These are phyloP conservation scores for Zoanthus sociatus DNA, from an alignment of 92 coral and sea anemone species.

Conservation along the genomic window DNA sequence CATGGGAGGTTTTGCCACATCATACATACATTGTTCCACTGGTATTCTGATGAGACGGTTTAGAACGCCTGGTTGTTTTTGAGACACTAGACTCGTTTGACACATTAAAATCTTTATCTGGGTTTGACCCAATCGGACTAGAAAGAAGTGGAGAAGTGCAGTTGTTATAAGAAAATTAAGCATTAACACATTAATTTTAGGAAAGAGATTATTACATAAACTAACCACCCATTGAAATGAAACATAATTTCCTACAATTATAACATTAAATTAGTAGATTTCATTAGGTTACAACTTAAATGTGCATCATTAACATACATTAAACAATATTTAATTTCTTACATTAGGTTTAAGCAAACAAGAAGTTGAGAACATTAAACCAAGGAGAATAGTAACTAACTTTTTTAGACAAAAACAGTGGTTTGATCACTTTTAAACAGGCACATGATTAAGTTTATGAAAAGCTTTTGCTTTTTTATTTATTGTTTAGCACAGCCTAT, in stretches of 20 bases:
- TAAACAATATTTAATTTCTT: neutral
- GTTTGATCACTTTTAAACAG: no score
- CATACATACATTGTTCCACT: conserved; percentile 53
- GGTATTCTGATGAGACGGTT: conserved; percentile 34
- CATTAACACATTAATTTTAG: conserved; percentile 2
- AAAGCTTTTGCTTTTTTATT: no score
- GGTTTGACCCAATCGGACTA: conserved; percentile 37
- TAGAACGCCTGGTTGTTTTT: conserved; percentile 33
- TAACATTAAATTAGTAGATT: conserved; percentile 7
- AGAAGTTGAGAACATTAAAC: no score
- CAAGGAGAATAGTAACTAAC: no score
- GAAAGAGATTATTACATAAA: neutral
- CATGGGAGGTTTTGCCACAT: neutral
- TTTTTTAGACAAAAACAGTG: no score
- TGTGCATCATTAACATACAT: neutral
- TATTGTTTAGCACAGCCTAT: no score
- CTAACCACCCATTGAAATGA: neutral
- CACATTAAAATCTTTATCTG: conserved; percentile 52
- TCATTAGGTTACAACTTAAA: neutral
- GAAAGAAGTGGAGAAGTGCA: conserved; percentile 39
- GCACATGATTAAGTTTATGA: no score
- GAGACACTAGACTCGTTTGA: conserved; percentile 33
- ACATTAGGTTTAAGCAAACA: neutral
- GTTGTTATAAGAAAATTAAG: neutral
- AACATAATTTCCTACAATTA: neutral